Conservation (phyloP, 2,113 vertebrate species). For the Protobothrops flavoviridis region DNA sequence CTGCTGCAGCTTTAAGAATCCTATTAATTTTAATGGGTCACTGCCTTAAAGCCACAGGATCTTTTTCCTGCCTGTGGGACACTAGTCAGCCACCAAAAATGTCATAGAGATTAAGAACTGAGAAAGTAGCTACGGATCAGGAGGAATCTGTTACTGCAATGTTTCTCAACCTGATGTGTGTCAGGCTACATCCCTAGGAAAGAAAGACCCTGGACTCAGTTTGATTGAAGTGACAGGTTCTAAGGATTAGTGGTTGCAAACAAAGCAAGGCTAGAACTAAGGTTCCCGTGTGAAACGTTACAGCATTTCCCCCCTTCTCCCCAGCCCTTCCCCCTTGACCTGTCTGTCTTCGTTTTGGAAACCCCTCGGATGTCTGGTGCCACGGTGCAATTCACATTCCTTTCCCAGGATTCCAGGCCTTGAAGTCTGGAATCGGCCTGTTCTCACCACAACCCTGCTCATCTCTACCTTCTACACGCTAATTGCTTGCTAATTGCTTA, state of each 20-base stretch:
- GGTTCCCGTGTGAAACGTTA: background rate
- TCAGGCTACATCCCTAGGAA: background rate
- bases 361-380: background rate
- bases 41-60: background rate
- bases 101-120: background rate
- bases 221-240: background rate
- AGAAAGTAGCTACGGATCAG: background rate
- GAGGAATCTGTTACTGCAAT: background rate
- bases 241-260: background rate
- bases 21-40: background rate
- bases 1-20: background rate
- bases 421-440: background rate
- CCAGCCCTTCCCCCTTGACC: background rate
- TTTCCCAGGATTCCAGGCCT: background rate
- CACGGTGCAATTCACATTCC: background rate
- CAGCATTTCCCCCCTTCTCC: background rate
- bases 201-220: background rate
- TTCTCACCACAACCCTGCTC: background rate
- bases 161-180: background rate
- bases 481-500: background rate
- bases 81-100: background rate
- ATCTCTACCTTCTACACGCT: background rate
- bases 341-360: background rate
- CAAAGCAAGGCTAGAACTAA: background rate
- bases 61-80: background rate